phyloP scores from a whole-genome alignment of 1,140 invertebrate genomes.

The Caenorhabditis latens region DNA sequence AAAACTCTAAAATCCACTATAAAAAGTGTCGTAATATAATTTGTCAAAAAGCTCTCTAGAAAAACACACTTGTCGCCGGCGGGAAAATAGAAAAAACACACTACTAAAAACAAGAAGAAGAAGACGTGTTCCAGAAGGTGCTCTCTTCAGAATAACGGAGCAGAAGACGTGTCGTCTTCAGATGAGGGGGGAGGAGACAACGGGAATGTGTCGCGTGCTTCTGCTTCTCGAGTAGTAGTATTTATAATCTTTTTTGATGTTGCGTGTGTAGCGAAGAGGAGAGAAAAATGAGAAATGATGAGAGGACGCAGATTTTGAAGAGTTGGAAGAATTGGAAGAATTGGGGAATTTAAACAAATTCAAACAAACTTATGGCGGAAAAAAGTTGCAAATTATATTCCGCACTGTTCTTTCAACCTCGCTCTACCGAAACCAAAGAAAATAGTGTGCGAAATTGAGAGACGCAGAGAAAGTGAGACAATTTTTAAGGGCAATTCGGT shows the following conservation, averaged over 20 bases:
- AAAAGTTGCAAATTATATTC: too few relatives aligned
- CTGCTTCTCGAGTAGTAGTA: conserved; percentile 16
- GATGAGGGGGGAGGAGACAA: background rate
- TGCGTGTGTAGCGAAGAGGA: background rate
- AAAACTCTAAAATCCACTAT: background rate
- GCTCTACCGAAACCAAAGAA: too few relatives aligned
- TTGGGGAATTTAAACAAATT: conserved; percentile 10
- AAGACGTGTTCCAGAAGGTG: background rate
- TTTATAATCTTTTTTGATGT: conserved; percentile 41
- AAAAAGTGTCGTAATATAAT: conserved; percentile 20
- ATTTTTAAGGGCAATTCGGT: too few relatives aligned
- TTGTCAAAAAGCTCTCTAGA: background rate
- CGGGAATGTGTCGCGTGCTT: background rate
- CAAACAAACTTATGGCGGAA: background rate
- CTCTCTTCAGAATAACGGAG: background rate
- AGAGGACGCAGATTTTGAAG: background rate
- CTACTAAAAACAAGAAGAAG: background rate
- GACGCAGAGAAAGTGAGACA: too few relatives aligned
- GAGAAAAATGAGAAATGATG: background rate
- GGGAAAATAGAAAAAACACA: background rate
- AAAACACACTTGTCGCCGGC: background rate
- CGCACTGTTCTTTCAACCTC: too few relatives aligned
- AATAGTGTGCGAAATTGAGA: too few relatives aligned
- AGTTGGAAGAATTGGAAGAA: background rate
- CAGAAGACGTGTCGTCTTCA: background rate